Evolutionary conservation across 2,113 vertebrate species (phyloP).

Genomic region (Chaetodon auriga): DNA sequence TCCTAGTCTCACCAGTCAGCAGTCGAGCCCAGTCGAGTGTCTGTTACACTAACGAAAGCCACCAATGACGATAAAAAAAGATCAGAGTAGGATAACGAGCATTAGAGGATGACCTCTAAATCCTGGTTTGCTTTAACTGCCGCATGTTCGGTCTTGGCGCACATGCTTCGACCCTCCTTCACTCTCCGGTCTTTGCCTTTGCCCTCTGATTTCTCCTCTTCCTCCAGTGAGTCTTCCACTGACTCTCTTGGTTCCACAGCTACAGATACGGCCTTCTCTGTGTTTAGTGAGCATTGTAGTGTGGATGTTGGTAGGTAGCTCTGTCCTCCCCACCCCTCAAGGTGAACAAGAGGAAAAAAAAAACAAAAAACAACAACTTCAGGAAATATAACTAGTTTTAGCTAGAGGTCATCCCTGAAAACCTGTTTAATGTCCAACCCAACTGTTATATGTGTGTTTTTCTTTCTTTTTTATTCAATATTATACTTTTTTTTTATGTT

Average conservation of each 20-base stretch:
- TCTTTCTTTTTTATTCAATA: conserved; percentile 37
- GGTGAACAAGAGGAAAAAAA: conserved; percentile 37
- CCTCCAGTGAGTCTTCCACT: conserved; percentile 39
- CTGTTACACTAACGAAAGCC: conserved; percentile 49
- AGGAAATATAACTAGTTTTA: conserved; percentile 66
- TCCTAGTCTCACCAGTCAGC: conserved; percentile 49
- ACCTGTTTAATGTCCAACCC: conserved; percentile 29
- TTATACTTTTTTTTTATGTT: conserved; percentile 52
- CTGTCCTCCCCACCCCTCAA: conserved; percentile 17
- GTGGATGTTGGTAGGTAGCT: conserved; percentile 73
- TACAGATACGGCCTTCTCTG: conserved; percentile 74
- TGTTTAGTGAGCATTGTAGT: conserved; percentile 74
- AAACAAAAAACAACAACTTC: conserved; percentile 40
- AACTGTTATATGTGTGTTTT: conserved; percentile 52
- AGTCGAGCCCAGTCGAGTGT: conserved; percentile 56
- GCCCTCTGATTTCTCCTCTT: conserved; percentile 62
- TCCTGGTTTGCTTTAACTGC: conserved; percentile 37
- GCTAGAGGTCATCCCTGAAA: conserved; percentile 63
- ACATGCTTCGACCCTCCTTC: conserved; percentile 32
- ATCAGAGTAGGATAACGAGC: conserved; percentile 15
- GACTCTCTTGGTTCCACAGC: conserved; percentile 66
- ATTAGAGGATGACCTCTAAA: conserved; percentile 48
- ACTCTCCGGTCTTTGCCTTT: conserved; percentile 53
- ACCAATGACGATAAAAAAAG: conserved; percentile 30
- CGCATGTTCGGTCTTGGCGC: conserved; percentile 35